Conservation (phyloP, 1,140 invertebrate genomes). For the Orius laevigatus region DNA sequence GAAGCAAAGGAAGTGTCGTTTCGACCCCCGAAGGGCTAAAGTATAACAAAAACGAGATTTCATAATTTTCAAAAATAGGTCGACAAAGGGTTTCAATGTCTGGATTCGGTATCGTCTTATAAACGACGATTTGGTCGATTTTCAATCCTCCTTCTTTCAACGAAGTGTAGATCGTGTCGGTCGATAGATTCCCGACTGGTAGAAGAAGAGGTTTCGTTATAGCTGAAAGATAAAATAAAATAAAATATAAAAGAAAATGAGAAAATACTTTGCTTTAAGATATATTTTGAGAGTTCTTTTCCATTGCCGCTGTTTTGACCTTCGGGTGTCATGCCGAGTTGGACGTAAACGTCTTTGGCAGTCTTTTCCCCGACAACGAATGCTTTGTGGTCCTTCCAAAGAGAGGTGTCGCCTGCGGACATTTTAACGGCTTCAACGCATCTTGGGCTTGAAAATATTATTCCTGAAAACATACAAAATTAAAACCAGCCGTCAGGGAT, state of each 20-base stretch:
- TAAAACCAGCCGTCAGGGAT: background rate
- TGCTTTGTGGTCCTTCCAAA: background rate
- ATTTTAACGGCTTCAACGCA: background rate
- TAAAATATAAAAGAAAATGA: background rate
- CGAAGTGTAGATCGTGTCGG: background rate
- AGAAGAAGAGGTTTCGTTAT: background rate
- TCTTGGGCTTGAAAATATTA: slow-evolving; percentile 3
- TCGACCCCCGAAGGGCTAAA: slow-evolving; percentile 1
- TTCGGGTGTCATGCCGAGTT: background rate
- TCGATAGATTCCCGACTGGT: background rate
- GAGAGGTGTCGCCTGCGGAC: too few relatives aligned
- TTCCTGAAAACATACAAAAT: background rate
- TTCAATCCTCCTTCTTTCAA: background rate
- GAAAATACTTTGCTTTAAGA: background rate
- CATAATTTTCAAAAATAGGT: background rate
- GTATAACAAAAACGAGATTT: background rate
- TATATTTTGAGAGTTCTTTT: background rate
- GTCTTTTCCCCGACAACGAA: slow-evolving; percentile 1
- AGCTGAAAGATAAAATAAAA: background rate
- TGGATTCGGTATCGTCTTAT: background rate
- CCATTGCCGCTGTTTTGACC: background rate
- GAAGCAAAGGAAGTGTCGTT: background rate
- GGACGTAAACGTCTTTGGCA: background rate
- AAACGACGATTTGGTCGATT: background rate
- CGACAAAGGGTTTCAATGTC: background rate